These are phyloP conservation scores for Cebus imitator DNA, from an alignment of 2,113 vertebrate genomes.

Conservation along the genomic window DNA sequence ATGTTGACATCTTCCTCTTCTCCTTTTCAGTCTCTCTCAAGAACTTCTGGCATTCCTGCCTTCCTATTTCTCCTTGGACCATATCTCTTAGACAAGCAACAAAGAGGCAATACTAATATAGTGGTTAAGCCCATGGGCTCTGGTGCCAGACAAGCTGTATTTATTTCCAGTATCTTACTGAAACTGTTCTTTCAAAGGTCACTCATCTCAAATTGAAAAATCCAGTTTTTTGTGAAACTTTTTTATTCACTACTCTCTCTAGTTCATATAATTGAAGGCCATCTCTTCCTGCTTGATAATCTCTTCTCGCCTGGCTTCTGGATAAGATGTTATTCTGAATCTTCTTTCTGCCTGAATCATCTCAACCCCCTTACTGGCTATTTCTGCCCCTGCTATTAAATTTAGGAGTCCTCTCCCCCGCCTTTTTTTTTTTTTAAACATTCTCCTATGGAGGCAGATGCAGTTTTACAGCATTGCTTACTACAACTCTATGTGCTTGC, in stretches of 20 bases:
- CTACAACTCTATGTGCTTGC: background rate
- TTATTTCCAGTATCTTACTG: constrained; percentile 19
- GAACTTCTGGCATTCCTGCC: background rate
- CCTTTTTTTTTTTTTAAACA: background rate
- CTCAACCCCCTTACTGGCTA: background rate
- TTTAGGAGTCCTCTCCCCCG: background rate
- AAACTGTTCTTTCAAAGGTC: constrained; percentile 39
- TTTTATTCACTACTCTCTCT: background rate
- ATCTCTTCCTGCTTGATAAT: background rate
- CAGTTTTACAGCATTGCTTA: background rate
- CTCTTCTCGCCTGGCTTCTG: background rate
- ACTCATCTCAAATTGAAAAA: constrained; percentile 20
- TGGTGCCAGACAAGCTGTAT: background rate
- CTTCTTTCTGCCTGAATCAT: background rate
- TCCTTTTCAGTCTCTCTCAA: background rate
- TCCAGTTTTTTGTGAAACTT: background rate
- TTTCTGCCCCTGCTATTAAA: background rate
- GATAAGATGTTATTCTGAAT: background rate
- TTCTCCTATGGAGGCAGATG: background rate
- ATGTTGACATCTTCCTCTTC: constrained; percentile 1
- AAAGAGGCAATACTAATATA: background rate
- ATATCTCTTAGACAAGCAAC: background rate
- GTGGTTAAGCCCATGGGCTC: background rate
- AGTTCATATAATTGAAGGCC: background rate
- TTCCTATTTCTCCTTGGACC: background rate